Conservation (phyloP, 2,113 vertebrate genomes). For the Chaetops frenatus region DNA sequence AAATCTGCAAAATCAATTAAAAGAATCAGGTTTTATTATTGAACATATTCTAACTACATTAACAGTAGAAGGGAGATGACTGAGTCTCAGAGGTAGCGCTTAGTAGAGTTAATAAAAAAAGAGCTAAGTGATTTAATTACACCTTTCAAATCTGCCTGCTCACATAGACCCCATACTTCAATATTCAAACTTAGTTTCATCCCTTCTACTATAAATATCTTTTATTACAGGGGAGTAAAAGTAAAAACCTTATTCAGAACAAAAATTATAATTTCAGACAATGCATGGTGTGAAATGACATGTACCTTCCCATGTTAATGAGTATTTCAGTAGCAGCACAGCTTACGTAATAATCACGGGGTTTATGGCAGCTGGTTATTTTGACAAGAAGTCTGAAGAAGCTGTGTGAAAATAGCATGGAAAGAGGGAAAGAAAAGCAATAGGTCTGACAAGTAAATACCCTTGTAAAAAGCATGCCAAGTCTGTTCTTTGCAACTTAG, state of each 20-base stretch:
- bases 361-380: slow-evolving; percentile 56
- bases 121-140: slow-evolving; percentile 41
- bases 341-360: slow-evolving; percentile 54
- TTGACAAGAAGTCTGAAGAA: slow-evolving; percentile 48
- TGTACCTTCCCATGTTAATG: slow-evolving; percentile 56
- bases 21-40: background rate
- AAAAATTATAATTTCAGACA: slow-evolving; percentile 58
- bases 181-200: slow-evolving; percentile 35
- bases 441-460: slow-evolving; percentile 12
- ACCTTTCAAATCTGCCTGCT: slow-evolving; percentile 51
- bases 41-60: background rate
- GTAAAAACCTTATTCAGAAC: slow-evolving; percentile 46
- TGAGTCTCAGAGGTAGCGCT: background rate
- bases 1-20: slow-evolving; percentile 33
- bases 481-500: background rate
- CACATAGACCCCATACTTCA: background rate
- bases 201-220: slow-evolving; percentile 50
- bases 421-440: slow-evolving; percentile 35
- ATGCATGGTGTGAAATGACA: slow-evolving; percentile 53
- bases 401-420: slow-evolving; percentile 29
- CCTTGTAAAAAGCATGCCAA: background rate
- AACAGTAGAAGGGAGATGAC: background rate
- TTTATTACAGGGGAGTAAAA: slow-evolving; percentile 47
- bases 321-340: slow-evolving; percentile 42
- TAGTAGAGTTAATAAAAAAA: background rate